Conservation (phyloP, 2,888 invertebrate species). For the Ormyrus labotus region DNA sequence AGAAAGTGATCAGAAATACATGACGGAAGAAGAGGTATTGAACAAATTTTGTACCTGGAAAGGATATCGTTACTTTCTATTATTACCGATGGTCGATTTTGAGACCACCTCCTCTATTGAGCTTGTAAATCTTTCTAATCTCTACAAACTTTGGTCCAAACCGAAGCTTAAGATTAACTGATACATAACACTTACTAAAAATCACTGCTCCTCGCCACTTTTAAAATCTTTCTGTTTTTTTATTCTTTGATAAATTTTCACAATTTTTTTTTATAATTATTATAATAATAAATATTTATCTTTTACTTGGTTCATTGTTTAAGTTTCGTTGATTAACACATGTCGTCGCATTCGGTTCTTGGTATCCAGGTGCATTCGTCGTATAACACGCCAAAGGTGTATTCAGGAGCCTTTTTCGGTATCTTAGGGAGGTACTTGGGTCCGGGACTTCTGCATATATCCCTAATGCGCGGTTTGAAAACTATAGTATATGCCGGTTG, state of each 20-base stretch:
- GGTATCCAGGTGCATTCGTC: conserved; percentile 78
- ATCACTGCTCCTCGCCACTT: no score
- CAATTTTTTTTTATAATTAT: not conserved
- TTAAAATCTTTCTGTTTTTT: no score
- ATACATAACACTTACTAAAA: no score
- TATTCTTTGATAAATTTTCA: no score
- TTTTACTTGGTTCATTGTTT: no score
- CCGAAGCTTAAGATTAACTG: not conserved
- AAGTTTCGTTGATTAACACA: conserved; percentile 51
- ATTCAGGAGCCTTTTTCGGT: conserved; percentile 76
- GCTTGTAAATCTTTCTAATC: no score
- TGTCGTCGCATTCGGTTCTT: conserved; percentile 73
- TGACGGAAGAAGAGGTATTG: no score
- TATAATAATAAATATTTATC: not conserved
- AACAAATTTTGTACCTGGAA: no score
- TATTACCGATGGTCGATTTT: no score
- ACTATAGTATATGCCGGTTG: conserved; percentile 76
- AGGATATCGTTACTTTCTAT: no score
- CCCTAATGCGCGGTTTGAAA: conserved; percentile 70
- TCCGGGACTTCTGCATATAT: conserved; percentile 77
- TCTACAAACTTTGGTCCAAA: not conserved
- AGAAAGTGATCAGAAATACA: no score
- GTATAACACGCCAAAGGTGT: conserved; percentile 80
- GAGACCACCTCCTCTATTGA: no score
- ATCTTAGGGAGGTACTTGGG: conserved; percentile 77